A percentile compares a stretch with the other conserved stretches of the same genome.
phyloP scores from a whole-genome alignment of 92 coral and sea anemone genomes.

The Umimayanthus chanpuru region DNA sequence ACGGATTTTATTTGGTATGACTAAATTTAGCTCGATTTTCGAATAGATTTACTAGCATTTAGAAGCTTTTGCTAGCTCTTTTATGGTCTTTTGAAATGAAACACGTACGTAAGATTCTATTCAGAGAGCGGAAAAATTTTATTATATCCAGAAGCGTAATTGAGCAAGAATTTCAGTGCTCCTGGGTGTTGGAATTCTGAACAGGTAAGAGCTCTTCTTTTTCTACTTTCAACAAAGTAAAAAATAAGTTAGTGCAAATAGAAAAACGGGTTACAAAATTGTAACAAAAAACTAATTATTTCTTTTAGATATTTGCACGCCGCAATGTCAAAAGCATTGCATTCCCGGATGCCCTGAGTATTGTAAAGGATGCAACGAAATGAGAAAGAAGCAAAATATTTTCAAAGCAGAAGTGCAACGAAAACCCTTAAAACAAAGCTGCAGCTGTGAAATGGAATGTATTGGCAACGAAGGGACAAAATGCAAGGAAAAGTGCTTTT shows the following conservation, averaged over 20 bases:
- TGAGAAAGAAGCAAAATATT: slow-evolving; percentile 30
- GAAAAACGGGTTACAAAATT: neutral
- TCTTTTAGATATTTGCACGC: slow-evolving; percentile 21
- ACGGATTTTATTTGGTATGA: neutral
- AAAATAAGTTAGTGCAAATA: neutral
- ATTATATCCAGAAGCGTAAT: neutral
- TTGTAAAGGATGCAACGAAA: slow-evolving; percentile 31
- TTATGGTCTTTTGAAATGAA: neutral
- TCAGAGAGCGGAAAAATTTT: neutral
- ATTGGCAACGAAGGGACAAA: slow-evolving; percentile 36
- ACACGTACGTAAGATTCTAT: neutral
- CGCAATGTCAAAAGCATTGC: slow-evolving; percentile 10
- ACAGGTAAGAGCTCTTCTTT: slow-evolving; percentile 27
- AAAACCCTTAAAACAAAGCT: slow-evolving; percentile 53
- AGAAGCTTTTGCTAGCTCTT: neutral
- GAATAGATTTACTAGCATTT: neutral
- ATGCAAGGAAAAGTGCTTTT: slow-evolving; percentile 74
- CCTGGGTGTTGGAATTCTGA: slow-evolving; percentile 41
- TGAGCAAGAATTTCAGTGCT: slow-evolving; percentile 11
- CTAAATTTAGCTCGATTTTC: neutral
- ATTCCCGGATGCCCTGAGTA: slow-evolving; percentile 38
- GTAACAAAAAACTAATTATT: neutral
- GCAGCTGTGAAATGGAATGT: slow-evolving; percentile 79
- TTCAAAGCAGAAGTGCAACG: neutral
- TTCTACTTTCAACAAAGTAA: neutral